phyloP scores from a whole-genome alignment of 2,113 vertebrate genomes.

The Hepsetus odoe region DNA sequence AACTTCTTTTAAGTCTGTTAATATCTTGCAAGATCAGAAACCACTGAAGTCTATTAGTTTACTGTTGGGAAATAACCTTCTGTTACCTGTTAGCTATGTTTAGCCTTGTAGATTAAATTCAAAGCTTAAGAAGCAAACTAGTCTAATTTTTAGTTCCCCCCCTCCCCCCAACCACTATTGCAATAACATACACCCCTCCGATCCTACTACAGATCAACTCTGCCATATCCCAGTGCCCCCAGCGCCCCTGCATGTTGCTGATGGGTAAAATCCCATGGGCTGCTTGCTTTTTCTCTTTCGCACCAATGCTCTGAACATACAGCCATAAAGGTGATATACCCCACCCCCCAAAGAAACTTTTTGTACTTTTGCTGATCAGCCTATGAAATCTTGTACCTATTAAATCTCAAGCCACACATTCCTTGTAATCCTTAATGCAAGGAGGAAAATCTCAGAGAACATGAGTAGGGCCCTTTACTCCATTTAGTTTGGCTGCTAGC shows the following conservation, averaged over 20 bases:
- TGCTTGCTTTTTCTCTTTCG: not conserved
- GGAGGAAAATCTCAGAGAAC: not conserved
- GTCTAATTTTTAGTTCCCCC: too few species aligned
- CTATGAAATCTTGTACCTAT: not conserved
- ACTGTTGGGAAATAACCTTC: too few species aligned
- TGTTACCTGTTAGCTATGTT: too few species aligned
- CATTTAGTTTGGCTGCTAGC: not conserved
- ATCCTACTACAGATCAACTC: not conserved
- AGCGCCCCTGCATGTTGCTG: not conserved
- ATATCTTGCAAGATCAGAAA: too few species aligned
- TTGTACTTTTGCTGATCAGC: too few species aligned
- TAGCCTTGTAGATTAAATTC: not conserved
- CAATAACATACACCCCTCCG: not conserved
- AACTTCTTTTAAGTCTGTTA: too few species aligned
- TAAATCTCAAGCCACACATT: not conserved
- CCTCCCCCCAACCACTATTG: not conserved
- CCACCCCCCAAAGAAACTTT: too few species aligned
- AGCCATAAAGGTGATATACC: conserved; percentile 14
- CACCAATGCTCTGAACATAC: conserved; percentile 6
- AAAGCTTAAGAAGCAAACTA: not conserved
- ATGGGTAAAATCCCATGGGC: not conserved
- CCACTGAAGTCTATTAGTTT: too few species aligned
- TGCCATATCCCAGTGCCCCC: not conserved
- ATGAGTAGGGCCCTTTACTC: not conserved
- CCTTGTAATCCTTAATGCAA: not conserved